Evolutionary conservation across 2,113 vertebrate species (phyloP).

Genomic region (Apteryx mantelli): DNA sequence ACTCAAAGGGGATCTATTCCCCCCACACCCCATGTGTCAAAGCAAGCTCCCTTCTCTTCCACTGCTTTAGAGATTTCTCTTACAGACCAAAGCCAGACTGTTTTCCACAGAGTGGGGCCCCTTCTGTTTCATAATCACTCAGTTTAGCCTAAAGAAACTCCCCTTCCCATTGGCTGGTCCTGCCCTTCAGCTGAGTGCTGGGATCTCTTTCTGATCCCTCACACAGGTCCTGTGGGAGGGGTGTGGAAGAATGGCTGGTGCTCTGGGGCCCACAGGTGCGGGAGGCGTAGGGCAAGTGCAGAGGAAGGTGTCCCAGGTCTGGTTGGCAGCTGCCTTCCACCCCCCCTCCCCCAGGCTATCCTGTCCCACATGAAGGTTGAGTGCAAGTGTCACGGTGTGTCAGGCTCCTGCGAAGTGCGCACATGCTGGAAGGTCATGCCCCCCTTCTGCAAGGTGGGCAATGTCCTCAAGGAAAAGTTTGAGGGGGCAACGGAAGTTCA

Average conservation of each 20-base stretch:
- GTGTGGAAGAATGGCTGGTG: accelerated
- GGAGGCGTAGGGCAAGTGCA: neutral
- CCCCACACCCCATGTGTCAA: accelerated
- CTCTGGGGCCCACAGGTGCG: neutral
- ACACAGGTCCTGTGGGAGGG: accelerated
- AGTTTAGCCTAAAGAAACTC: neutral
- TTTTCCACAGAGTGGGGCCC: neutral
- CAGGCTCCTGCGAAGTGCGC: slow-evolving; percentile 78
- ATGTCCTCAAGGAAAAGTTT: slow-evolving; percentile 80
- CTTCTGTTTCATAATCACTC: neutral
- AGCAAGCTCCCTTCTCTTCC: neutral
- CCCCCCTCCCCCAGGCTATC: slow-evolving; percentile 70
- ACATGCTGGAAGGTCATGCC: slow-evolving; percentile 85
- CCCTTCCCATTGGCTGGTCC: no score
- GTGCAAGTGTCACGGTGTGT: slow-evolving; percentile 81
- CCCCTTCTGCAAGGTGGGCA: slow-evolving; percentile 75
- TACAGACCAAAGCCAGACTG: neutral
- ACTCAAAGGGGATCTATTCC: neutral
- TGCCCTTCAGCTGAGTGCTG: neutral
- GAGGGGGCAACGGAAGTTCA: slow-evolving; percentile 79
- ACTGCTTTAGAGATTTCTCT: neutral
- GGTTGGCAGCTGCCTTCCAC: neutral
- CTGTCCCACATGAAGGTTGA: slow-evolving; percentile 83
- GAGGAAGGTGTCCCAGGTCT: neutral
- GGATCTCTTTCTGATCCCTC: neutral